These are phyloP conservation scores for Drosophila sulfurigaster DNA, from an alignment of 1,140 invertebrate species.

Conservation along the genomic window DNA sequence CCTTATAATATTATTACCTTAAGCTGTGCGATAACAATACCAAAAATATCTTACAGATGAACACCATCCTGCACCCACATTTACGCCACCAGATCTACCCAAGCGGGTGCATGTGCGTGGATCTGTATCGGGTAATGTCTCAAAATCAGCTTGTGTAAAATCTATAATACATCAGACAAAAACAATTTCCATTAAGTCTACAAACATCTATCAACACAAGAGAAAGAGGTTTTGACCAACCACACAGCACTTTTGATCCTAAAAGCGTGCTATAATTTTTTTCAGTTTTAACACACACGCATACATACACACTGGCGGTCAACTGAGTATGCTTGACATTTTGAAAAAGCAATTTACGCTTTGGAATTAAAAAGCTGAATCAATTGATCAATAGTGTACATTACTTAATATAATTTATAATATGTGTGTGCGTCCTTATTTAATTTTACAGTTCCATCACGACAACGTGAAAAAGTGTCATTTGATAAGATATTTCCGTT, in stretches of 20 bases:
- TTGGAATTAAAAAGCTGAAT: not conserved
- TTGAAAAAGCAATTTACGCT: not conserved
- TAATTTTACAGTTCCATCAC: too few species aligned
- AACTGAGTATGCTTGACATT: slow-evolving; percentile 8
- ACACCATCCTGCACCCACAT: slow-evolving; percentile 96
- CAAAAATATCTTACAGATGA: slow-evolving; percentile 93
- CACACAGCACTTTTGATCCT: slow-evolving; percentile 13
- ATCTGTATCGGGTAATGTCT: slow-evolving; percentile 87
- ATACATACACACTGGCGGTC: slow-evolving; percentile 15
- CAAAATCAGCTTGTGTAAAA: slow-evolving; percentile 44
- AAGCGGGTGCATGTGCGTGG: slow-evolving; percentile 98
- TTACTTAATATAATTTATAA: not conserved
- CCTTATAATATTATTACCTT: slow-evolving; percentile 45
- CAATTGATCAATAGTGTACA: not conserved
- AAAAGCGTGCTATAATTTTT: slow-evolving; percentile 27
- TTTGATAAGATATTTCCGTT: slow-evolving; percentile 60
- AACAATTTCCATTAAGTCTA: slow-evolving; percentile 25
- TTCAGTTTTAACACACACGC: not conserved
- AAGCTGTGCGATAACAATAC: slow-evolving; percentile 76
- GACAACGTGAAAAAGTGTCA: too few species aligned
- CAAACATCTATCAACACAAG: slow-evolving; percentile 9
- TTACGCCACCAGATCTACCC: slow-evolving; percentile 98
- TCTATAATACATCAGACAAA: slow-evolving; percentile 20
- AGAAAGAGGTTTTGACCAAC: slow-evolving; percentile 74
- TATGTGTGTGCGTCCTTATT: too few species aligned